Evolutionary conservation across 92 coral and sea anemone genomes (phyloP), one percentile per base, ranked within the genome.

Genomic region (Zoanthus sociatus): DNA sequence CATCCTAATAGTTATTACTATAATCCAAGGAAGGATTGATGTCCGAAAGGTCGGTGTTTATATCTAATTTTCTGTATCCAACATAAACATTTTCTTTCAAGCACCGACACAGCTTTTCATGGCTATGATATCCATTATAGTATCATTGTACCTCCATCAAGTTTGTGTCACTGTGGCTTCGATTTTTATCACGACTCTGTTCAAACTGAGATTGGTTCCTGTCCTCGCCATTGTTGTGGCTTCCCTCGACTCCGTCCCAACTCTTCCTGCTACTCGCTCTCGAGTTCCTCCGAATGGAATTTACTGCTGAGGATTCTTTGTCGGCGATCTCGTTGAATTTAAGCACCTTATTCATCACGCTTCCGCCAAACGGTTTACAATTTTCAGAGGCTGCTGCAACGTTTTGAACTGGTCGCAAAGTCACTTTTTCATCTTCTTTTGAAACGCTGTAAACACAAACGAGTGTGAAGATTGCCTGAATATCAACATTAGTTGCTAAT

Each of bases 131-230:
- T 9, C 48, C 79, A 45, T 47, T 73, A 45, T 9, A 50, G 26
- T 26, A 42, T 18, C 12, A 8, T 15, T 91, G 91, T 81, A 93
- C 96, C 85, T 68, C 85, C 91, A 93, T 84, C 66, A 94, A 83
- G 72, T 93, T 94, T 91, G 96, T 94, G 86, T 94, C 98, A 82
- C 98, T 94, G 66, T 86, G 92, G 87, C 98, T 94, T 44, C 91
- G 84, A 78, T 76, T 93, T 78, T 78, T 67, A 56, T 84, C 76
- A 70, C 78, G 83, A 78, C 76, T 82, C 79, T 51, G 87, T 37
- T 86, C 90, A 73, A 87, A 73, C 17, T 82, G 56, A 0, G 96
- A 91, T 4, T 87, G 87, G 47, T 76, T 83, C 47, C 58, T 37
- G 42, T 1, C 89, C 33, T 71, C 66, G n/a, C 83, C 87, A 48